Evolutionary conservation across 2,113 vertebrate species (phyloP).

Genomic region (Elaphurus davidianus): DNA sequence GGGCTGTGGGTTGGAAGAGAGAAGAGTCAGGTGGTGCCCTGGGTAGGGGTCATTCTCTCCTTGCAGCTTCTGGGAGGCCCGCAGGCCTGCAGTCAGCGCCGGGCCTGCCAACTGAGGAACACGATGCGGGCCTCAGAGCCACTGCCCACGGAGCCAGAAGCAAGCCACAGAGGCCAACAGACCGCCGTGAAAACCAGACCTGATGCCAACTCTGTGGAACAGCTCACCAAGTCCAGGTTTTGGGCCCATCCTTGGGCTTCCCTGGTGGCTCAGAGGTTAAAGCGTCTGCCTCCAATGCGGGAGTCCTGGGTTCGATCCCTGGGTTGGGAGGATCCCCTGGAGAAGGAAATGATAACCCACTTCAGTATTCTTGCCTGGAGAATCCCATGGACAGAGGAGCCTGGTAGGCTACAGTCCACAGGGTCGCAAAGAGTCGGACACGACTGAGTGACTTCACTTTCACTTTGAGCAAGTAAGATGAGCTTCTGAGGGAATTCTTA

Average conservation of each 20-base stretch:
- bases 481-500: constrained; percentile 5
- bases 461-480: neutral
- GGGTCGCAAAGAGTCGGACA: no score
- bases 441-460: no score
- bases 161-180: neutral
- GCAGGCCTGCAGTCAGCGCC: no score
- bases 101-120: neutral
- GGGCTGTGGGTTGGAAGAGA: neutral
- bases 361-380: no score
- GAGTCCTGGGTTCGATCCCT: no score
- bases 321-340: no score
- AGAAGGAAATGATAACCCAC: no score
- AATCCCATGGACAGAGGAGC: no score
- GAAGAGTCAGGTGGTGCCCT: neutral
- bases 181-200: neutral
- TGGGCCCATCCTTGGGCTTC: neutral
- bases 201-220: neutral
- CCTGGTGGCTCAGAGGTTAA: no score
- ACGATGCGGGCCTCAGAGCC: neutral
- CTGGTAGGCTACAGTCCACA: no score
- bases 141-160: neutral
- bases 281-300: no score
- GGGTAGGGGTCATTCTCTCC: neutral
- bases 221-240: neutral
- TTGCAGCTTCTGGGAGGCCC: neutral